Conservation (phyloP, 2,113 vertebrate species). For the Sminthopsis crassicaudata region DNA sequence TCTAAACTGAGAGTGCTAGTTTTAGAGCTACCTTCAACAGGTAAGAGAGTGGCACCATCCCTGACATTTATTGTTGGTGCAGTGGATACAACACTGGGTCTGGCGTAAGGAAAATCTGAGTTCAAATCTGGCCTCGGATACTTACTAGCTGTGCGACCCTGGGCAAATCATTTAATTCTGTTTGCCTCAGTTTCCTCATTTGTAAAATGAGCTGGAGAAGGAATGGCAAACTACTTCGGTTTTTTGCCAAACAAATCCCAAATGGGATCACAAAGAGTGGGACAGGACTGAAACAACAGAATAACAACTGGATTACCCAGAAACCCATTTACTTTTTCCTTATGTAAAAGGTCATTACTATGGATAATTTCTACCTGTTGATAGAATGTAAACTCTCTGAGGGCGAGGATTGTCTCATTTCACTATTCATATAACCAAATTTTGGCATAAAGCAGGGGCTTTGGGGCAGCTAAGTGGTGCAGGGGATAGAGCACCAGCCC, state of each 20-base stretch:
- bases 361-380: neutral
- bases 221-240: neutral
- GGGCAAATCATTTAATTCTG: no score
- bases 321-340: neutral
- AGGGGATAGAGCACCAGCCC: no score
- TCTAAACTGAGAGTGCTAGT: neutral
- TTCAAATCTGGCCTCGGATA: no score
- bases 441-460: no score
- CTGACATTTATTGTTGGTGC: neutral
- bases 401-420: neutral
- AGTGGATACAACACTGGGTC: neutral
- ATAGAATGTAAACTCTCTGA: neutral
- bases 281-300: neutral
- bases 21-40: neutral
- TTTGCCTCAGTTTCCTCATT: neutral
- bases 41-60: neutral
- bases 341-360: neutral
- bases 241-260: neutral
- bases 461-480: no score
- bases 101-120: neutral
- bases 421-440: neutral
- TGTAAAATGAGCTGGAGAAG: neutral
- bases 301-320: neutral
- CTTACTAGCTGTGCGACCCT: no score
- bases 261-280: neutral